A percentile compares a stretch with the other conserved stretches of the same genome.
Conservation (phyloP, 2,888 invertebrate species). For the Oscheius sp. region DNA sequence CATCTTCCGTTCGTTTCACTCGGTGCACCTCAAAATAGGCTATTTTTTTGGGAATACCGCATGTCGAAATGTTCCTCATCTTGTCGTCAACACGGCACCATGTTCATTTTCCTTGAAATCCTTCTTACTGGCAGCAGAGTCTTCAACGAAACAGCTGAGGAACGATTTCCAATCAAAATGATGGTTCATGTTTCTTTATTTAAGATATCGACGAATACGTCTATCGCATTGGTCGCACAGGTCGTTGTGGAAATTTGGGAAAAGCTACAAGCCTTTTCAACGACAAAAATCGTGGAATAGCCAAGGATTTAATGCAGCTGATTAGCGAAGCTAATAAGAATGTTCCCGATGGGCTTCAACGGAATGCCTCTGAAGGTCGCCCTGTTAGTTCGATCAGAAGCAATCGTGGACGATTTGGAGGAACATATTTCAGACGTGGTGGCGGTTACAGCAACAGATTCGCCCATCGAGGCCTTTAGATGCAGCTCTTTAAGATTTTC, state of each 20-base stretch:
- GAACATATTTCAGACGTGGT: slow-evolving; percentile 38
- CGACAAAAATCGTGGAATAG: slow-evolving; percentile 58
- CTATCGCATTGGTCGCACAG: slow-evolving; percentile 62
- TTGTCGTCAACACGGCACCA: too few relatives aligned
- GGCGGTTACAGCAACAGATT: slow-evolving; percentile 2
- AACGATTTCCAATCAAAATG: too few relatives aligned
- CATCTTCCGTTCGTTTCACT: too few relatives aligned
- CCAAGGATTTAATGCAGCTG: slow-evolving; percentile 48
- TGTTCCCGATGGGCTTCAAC: slow-evolving; percentile 57
- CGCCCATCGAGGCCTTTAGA: too few relatives aligned
- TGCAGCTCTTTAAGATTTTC: too few relatives aligned
- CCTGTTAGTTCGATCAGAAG: slow-evolving; percentile 24
- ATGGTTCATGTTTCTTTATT: neutral
- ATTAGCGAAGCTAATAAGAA: slow-evolving; percentile 55
- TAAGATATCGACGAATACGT: slow-evolving; percentile 61
- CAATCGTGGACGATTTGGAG: slow-evolving; percentile 42
- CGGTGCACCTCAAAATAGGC: too few relatives aligned
- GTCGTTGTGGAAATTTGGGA: slow-evolving; percentile 60
- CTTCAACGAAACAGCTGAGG: too few relatives aligned
- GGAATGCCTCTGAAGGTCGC: slow-evolving; percentile 52
- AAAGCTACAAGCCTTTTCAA: slow-evolving; percentile 61
- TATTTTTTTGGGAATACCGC: too few relatives aligned
- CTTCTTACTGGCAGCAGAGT: too few relatives aligned
- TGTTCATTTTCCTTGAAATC: too few relatives aligned
- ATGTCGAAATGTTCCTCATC: too few relatives aligned